These are phyloP conservation scores for Drosophila simulans DNA, from an alignment of 1,140 invertebrate species.

Conservation along the genomic window DNA sequence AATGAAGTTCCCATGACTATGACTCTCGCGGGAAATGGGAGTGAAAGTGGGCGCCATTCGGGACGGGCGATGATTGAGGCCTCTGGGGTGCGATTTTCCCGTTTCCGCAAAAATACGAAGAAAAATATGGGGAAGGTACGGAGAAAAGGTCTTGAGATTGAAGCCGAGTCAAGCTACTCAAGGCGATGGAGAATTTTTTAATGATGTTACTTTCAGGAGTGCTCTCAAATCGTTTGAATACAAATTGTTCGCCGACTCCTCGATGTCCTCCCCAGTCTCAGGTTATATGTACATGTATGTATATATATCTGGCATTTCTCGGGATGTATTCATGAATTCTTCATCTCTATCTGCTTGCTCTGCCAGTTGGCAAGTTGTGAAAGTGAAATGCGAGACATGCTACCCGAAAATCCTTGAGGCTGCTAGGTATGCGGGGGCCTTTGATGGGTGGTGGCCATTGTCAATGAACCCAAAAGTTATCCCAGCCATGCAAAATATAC, in stretches of 20 bases:
- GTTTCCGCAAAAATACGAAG: not conserved
- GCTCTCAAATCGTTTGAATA: slow-evolving; percentile 66
- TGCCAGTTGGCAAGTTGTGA: slow-evolving; percentile 69
- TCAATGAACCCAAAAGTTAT: slow-evolving; percentile 50
- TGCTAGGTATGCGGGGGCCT: slow-evolving; percentile 6
- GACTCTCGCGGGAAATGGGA: slow-evolving; percentile 27
- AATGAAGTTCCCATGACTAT: slow-evolving; percentile 15
- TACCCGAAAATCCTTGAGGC: slow-evolving; percentile 40
- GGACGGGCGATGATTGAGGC: slow-evolving; percentile 1
- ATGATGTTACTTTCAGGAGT: slow-evolving; percentile 52
- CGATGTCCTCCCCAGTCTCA: slow-evolving; percentile 1
- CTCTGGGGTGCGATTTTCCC: slow-evolving; percentile 35
- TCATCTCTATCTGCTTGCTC: slow-evolving; percentile 58
- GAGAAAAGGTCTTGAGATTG: slow-evolving; percentile 3
- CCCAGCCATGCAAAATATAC: slow-evolving; percentile 36
- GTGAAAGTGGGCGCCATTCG: slow-evolving; percentile 5
- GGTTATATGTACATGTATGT: not conserved
- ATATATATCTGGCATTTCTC: slow-evolving; percentile 1
- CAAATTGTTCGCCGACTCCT: slow-evolving; percentile 52
- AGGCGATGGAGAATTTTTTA: slow-evolving; percentile 48
- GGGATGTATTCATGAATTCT: slow-evolving; percentile 69
- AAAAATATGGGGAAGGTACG: not conserved
- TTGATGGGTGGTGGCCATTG: slow-evolving; percentile 25
- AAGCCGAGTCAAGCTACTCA: slow-evolving; percentile 31
- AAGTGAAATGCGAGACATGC: slow-evolving; percentile 69